These are phyloP conservation scores for Perca fluviatilis DNA, from an alignment of 2,113 vertebrate genomes.

Conservation along the genomic window DNA sequence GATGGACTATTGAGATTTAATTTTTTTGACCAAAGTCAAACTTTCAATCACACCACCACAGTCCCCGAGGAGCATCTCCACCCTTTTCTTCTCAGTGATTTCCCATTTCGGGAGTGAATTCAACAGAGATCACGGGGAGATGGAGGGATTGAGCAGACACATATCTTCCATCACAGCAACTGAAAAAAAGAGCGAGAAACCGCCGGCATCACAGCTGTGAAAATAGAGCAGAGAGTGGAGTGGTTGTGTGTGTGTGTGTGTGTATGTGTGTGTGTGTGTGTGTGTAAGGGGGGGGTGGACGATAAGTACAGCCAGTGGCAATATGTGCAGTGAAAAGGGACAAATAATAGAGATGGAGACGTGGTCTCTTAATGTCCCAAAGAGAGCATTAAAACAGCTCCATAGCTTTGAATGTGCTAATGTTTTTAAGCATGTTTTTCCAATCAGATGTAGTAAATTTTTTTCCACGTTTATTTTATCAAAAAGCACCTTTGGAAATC, in stretches of 20 bases:
- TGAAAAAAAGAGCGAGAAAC: constrained; percentile 30
- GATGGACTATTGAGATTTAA: not conserved
- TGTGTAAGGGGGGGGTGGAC: constrained; percentile 8
- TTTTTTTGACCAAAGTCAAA: constrained; percentile 45
- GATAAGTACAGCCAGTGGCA: constrained; percentile 41
- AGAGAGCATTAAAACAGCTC: constrained; percentile 7
- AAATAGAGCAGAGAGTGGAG: constrained; percentile 48
- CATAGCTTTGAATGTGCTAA: not conserved
- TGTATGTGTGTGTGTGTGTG: not conserved
- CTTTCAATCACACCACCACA: constrained; percentile 51
- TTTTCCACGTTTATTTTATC: not conserved
- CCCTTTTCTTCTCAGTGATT: constrained; percentile 24
- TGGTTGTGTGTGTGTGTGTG: not conserved
- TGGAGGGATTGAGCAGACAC: constrained; percentile 14
- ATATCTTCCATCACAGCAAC: constrained; percentile 32
- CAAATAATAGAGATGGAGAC: constrained; percentile 37
- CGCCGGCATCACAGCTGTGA: constrained; percentile 50
- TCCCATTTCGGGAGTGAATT: constrained; percentile 15
- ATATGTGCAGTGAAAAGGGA: constrained; percentile 30
- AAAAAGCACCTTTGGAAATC: constrained; percentile 3
- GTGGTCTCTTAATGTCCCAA: constrained; percentile 7
- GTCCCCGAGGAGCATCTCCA: constrained; percentile 2
- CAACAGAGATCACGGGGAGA: constrained; percentile 40
- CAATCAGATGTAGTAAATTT: not conserved
- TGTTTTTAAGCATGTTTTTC: not conserved